Evolutionary conservation across 2,888 invertebrate species (phyloP).

Genomic region (Drosophila macrospina): DNA sequence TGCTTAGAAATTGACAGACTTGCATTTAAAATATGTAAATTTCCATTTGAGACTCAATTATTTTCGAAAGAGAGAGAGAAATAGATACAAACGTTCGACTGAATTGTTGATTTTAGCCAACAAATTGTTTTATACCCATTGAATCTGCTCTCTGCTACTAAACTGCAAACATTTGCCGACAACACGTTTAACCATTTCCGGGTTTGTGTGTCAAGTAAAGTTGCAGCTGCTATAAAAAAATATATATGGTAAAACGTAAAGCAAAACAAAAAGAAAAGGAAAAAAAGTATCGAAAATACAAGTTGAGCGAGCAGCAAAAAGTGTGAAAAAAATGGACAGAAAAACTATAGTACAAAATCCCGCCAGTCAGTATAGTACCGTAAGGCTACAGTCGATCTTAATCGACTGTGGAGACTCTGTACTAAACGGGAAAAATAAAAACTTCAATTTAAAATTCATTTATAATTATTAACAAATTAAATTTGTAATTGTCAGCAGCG

Average conservation of each 20-base stretch:
- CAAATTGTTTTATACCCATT: conserved; percentile 47
- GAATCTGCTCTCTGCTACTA: conserved; percentile 19
- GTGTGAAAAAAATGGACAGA: conserved; percentile 14
- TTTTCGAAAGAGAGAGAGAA: neutral
- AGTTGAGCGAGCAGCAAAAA: conserved; percentile 10
- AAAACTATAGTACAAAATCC: conserved; percentile 22
- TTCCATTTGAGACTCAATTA: conserved; percentile 15
- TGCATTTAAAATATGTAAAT: conserved; percentile 6
- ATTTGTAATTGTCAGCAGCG: too few relatives aligned
- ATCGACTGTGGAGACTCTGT: too few relatives aligned
- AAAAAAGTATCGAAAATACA: conserved; percentile 9
- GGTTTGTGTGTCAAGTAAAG: conserved; percentile 31
- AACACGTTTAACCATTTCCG: conserved; percentile 25
- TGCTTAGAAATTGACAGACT: conserved; percentile 13
- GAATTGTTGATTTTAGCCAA: conserved; percentile 42
- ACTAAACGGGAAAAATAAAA: too few relatives aligned
- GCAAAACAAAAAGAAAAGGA: conserved; percentile 13
- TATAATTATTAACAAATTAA: too few relatives aligned
- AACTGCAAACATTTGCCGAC: conserved; percentile 46
- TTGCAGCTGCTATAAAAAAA: conserved; percentile 12
- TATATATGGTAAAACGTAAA: neutral
- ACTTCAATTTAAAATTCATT: too few relatives aligned
- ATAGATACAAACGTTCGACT: neutral
- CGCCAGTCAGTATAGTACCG: too few relatives aligned
- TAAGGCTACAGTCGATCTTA: too few relatives aligned